These are phyloP conservation scores for Fulmarus glacialis DNA, from an alignment of 2,113 vertebrate genomes.

Conservation along the genomic window DNA sequence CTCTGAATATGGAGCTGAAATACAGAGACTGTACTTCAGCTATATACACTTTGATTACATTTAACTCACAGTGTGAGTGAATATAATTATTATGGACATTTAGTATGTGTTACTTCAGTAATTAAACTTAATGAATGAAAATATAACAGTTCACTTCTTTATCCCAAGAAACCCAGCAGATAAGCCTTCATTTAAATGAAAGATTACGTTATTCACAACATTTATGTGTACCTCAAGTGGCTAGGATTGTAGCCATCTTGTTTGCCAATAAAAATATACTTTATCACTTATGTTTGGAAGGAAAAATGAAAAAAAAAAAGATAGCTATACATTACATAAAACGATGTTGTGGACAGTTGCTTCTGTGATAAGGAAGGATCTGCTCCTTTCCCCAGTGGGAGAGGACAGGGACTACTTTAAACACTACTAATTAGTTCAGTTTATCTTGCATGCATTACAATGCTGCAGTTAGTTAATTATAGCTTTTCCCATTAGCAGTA, in stretches of 20 bases:
- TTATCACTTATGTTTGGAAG: neutral
- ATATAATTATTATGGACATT: slow-evolving; percentile 60
- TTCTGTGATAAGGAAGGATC: neutral
- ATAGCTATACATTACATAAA: neutral
- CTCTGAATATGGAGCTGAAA: neutral
- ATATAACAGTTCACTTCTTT: slow-evolving; percentile 14
- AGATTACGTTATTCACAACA: neutral
- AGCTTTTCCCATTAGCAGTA: slow-evolving; percentile 72
- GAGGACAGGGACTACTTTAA: slow-evolving; percentile 70
- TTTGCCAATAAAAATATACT: neutral
- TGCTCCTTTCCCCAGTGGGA: slow-evolving; percentile 24
- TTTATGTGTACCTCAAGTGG: neutral
- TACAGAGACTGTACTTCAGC: neutral
- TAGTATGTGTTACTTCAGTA: slow-evolving; percentile 30
- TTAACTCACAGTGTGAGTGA: neutral
- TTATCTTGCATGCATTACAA: slow-evolving; percentile 61
- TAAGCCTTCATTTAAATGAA: slow-evolving; percentile 37
- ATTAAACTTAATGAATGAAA: slow-evolving; percentile 46
- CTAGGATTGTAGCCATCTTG: slow-evolving; percentile 47
- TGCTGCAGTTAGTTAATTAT: slow-evolving; percentile 75
- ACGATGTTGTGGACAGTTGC: neutral
- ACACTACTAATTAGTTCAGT: slow-evolving; percentile 74
- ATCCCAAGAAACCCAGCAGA: slow-evolving; percentile 30
- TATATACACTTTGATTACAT: slow-evolving; percentile 32
- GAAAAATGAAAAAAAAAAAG: neutral